Percentiles rank a stretch among this genome's conserved stretches.
These are phyloP conservation scores for Luscinia luscinia DNA, from an alignment of 2,797 vertebrate species.

Conservation along the genomic window DNA sequence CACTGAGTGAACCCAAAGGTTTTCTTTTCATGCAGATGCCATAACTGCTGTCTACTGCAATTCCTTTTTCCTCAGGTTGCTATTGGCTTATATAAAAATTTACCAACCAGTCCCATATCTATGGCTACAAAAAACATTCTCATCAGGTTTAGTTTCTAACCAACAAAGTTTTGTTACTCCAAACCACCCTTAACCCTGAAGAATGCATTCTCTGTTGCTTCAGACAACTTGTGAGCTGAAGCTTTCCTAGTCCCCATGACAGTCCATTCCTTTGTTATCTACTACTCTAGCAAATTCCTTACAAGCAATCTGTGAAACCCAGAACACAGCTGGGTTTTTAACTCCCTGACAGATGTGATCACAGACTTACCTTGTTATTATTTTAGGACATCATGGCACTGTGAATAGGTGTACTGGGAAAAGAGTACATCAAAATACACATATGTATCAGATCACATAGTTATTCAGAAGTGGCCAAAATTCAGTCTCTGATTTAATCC, in stretches of 20 bases:
- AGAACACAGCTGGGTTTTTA: not conserved
- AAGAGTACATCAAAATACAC: not conserved
- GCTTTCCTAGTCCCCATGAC: not conserved
- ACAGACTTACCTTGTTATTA: not conserved
- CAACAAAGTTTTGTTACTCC: not conserved
- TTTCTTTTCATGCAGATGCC: not conserved
- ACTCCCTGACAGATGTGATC: not conserved
- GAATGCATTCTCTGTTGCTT: not conserved
- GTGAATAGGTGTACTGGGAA: not conserved
- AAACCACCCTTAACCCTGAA: not conserved
- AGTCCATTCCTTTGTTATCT: not conserved
- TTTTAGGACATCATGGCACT: not conserved
- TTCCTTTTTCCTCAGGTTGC: not conserved
- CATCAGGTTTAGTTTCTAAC: not conserved
- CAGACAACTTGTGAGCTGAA: not conserved
- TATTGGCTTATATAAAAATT: not conserved
- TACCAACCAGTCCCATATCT: not conserved
- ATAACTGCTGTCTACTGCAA: rapidly evolving
- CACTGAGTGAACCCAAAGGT: not conserved
- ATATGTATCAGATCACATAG: not conserved
- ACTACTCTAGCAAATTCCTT: not conserved
- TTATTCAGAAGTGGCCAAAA: not conserved
- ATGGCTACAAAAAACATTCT: not conserved
- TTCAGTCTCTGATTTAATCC: not conserved
- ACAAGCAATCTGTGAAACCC: not conserved